A percentile compares a stretch with the other conserved stretches of the same genome.
Evolutionary conservation across 2,113 vertebrate genomes (phyloP).

Genomic region (Tretioscincus oriximinensis): DNA sequence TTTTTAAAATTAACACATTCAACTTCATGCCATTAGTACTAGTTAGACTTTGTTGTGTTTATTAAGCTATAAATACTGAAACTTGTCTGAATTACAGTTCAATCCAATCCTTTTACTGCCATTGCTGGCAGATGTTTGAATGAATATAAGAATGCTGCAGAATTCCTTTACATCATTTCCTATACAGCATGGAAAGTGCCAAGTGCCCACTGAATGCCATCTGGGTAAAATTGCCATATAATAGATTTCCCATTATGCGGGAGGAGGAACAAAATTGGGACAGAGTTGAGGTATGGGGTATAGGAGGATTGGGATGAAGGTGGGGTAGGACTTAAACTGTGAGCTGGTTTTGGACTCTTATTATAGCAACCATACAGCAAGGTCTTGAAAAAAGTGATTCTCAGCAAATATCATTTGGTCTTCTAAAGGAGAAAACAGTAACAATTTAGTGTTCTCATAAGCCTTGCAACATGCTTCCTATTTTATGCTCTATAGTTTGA

Average conservation of each 20-base stretch:
- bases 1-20: constrained; percentile 8
- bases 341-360: no score
- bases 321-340: no score
- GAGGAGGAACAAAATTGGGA: neutral
- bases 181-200: no score
- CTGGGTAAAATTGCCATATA: neutral
- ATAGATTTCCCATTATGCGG: neutral
- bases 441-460: no score
- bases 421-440: neutral
- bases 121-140: no score
- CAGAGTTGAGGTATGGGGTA: neutral
- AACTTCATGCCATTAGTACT: neutral
- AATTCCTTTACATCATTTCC: no score
- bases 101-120: no score
- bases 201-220: neutral
- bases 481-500: accelerated
- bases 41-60: neutral
- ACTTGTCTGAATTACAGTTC: neutral
- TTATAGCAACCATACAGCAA: no score
- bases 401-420: neutral
- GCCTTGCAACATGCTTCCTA: neutral
- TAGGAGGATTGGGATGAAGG: no score
- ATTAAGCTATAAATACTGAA: neutral
- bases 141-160: no score
- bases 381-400: neutral